Conservation (phyloP, 1,140 invertebrate species). For the Leptestheria dahalacensis region DNA sequence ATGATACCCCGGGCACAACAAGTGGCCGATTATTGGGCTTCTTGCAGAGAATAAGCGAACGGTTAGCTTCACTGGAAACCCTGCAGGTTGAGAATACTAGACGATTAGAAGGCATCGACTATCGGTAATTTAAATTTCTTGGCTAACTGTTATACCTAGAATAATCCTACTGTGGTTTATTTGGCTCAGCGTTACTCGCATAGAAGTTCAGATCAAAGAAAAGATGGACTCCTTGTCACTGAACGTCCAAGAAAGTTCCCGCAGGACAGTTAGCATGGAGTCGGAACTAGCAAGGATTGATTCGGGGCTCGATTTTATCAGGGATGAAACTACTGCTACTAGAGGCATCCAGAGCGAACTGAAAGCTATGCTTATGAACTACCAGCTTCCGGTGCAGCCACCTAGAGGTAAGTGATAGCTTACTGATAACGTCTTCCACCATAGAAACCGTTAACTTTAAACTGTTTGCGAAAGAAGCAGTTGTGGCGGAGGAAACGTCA, state of each 20-base stretch:
- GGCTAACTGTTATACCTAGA: neutral
- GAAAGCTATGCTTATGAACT: slow-evolving; percentile 14
- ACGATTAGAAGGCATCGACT: slow-evolving; percentile 31
- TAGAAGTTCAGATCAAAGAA: slow-evolving; percentile 27
- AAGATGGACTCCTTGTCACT: slow-evolving; percentile 20
- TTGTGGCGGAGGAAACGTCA: neutral
- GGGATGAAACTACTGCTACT: slow-evolving; percentile 21
- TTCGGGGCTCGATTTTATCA: slow-evolving; percentile 22
- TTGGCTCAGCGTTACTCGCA: slow-evolving; percentile 22
- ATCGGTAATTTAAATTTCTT: slow-evolving; percentile 26
- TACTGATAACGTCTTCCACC: neutral
- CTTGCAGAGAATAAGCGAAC: slow-evolving; percentile 27
- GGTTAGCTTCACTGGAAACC: slow-evolving; percentile 28
- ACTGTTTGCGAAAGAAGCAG: neutral
- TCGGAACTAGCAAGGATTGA: slow-evolving; percentile 23
- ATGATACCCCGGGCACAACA: neutral
- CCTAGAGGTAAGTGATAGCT: slow-evolving; percentile 2
- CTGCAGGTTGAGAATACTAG: slow-evolving; percentile 29
- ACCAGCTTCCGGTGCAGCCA: neutral
- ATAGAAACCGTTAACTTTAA: neutral
- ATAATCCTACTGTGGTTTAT: neutral
- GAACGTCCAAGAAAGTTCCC: slow-evolving; percentile 20
- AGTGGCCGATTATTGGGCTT: slow-evolving; percentile 3
- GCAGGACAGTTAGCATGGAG: slow-evolving; percentile 23
- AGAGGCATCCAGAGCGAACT: slow-evolving; percentile 19